Evolutionary conservation across 2,797 vertebrate species (phyloP).

Genomic region (Eutrigla gurnardus): DNA sequence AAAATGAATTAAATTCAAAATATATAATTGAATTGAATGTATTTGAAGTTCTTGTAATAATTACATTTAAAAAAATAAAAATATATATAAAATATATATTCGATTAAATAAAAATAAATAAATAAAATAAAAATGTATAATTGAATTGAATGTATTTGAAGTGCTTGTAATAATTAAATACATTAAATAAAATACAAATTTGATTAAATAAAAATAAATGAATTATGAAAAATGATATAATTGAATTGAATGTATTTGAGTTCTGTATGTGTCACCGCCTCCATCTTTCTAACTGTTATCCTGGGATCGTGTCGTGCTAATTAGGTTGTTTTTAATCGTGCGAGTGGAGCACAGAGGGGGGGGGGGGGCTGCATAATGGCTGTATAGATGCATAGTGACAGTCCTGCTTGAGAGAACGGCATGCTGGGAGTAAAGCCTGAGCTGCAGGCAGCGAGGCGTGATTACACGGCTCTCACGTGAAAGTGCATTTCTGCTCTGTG

Average conservation of each 20-base stretch:
- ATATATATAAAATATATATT: too few species aligned
- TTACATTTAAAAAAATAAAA: too few species aligned
- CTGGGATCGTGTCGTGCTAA: conserved; percentile 53
- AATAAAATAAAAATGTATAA: too few species aligned
- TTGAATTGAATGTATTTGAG: conserved; percentile 29
- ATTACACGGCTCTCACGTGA: conserved; percentile 58
- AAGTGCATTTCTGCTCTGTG: conserved; percentile 42
- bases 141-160: too few species aligned
- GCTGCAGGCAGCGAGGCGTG: conserved; percentile 60
- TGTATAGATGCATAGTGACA: conserved; percentile 78
- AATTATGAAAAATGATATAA: too few species aligned
- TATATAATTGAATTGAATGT: too few species aligned
- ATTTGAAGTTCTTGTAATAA: too few species aligned
- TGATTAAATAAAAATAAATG: too few species aligned
- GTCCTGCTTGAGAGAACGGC: conserved; percentile 69
- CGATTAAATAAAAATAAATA: too few species aligned
- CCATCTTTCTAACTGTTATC: conserved; percentile 50
- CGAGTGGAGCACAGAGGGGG: conserved; percentile 50
- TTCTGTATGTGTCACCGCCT: conserved; percentile 28
- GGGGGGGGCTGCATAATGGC: conserved; percentile 64
- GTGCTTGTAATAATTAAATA: too few species aligned
- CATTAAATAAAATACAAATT: too few species aligned
- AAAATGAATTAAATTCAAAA: too few species aligned
- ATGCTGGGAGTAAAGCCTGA: conserved; percentile 62
- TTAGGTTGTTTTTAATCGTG: conserved; percentile 69